Evolutionary conservation across 2,797 vertebrate species (phyloP).

Genomic region (Acrossocheilus wenchowensis): DNA sequence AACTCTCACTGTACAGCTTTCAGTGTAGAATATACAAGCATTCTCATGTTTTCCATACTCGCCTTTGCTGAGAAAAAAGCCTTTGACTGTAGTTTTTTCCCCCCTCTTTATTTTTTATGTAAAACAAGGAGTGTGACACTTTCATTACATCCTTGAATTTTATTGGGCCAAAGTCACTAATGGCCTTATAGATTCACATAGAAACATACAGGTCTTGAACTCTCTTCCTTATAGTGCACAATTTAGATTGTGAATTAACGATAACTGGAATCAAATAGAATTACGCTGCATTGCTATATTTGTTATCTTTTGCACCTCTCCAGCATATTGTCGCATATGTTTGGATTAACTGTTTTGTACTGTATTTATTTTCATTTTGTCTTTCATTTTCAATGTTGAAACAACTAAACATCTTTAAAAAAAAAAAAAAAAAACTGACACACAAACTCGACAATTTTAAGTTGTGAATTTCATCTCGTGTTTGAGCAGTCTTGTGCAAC

Average conservation of each 20-base stretch:
- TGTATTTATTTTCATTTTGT: conserved; percentile 77
- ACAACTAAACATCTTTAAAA: conserved; percentile 71
- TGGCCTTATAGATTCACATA: conserved; percentile 44
- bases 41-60: conserved; percentile 31
- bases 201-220: conserved; percentile 6
- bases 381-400: conserved; percentile 73
- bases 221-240: conserved; percentile 30
- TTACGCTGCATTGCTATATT: conserved; percentile 41
- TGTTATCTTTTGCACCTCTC: conserved; percentile 45
- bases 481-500: conserved; percentile 86
- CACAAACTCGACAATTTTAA: conserved; percentile 77
- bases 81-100: conserved; percentile 12
- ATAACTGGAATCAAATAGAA: conserved; percentile 55
- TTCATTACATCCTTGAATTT: conserved; percentile 30
- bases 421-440: conserved; percentile 68
- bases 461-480: conserved; percentile 85
- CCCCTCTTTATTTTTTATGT: neutral
- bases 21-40: conserved; percentile 36
- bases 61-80: conserved; percentile 29
- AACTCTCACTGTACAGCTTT: conserved; percentile 40
- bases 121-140: conserved; percentile 14
- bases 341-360: conserved; percentile 68
- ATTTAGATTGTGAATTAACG: conserved; percentile 32
- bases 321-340: conserved; percentile 44
- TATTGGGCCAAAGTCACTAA: conserved; percentile 49